Percentiles rank a stretch among this genome's conserved stretches.
Conservation (phyloP, 2,797 vertebrate species). For the Pseudotriccus pelzelni region DNA sequence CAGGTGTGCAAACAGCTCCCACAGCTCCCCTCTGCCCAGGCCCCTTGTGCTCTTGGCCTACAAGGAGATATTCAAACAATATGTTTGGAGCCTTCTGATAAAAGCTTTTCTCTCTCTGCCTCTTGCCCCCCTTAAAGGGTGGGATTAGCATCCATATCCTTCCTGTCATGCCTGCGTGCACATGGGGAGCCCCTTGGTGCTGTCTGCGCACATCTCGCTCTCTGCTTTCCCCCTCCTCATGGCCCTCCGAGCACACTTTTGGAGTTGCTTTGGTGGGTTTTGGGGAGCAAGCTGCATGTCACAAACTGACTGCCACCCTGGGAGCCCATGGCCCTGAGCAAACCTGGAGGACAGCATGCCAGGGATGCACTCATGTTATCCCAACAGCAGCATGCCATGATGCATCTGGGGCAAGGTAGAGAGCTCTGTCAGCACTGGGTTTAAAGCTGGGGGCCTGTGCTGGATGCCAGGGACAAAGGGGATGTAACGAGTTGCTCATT, state of each 20-base stretch:
- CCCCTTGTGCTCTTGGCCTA: not conserved
- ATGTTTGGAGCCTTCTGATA: not conserved
- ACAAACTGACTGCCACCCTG: not conserved
- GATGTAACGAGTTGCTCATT: not conserved
- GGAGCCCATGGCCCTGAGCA: not conserved
- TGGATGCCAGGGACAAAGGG: not conserved
- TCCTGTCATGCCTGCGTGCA: fast-evolving
- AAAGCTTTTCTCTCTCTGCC: not conserved
- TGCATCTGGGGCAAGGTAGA: not conserved
- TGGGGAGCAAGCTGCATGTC: not conserved
- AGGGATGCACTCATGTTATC: not conserved
- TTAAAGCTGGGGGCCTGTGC: not conserved
- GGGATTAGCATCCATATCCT: not conserved
- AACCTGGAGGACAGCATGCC: fast-evolving
- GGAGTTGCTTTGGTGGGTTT: not conserved
- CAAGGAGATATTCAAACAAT: not conserved
- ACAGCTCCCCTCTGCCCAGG: not conserved
- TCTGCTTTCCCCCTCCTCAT: not conserved
- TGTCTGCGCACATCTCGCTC: not conserved
- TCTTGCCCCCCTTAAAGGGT: not conserved
- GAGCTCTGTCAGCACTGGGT: not conserved
- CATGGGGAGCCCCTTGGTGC: fast-evolving
- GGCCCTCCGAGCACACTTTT: not conserved
- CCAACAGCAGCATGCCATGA: not conserved
- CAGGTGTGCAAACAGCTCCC: slow-evolving; percentile 19